Base-by-base conservation (phyloP, 2,888 invertebrate species). In the Uropetala carovei region DNA sequence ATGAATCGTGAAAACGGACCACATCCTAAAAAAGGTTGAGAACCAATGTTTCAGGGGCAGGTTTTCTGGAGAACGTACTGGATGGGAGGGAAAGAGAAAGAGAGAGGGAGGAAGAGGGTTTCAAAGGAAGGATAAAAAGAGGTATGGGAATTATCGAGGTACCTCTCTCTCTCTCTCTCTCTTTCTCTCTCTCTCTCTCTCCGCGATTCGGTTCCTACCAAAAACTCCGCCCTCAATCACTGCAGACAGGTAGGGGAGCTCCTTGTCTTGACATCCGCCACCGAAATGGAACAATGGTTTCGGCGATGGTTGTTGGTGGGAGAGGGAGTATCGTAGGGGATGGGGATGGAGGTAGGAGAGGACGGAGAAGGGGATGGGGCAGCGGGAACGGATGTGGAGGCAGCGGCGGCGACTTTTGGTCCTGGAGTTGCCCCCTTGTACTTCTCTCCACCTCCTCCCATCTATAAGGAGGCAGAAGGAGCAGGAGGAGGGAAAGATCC, bases 221-320 rank as follows among this genome's bases (percentile, higher is more conserved):
- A 16, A 13, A 86, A 10, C 60, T 27, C 27, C 30, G 30, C 60
- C 86, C 86, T 86, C 59, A 86, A 86, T 86, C 86, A 60, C 86
- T 30, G 30, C 30, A 18, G 60, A 58, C 86, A 64, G 86, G 60
- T 60, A 60, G 27, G 27, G 14, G 60, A 86, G 86, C 86, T 60
- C 59, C 86, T 86, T 60, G 86, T 86, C 86, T 86, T 60, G 60
- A 30, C 86, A 30, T 86, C 86, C n/a, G 83, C 83, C 83, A 83
- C 83, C 83, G 83, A 82, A 82, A 82, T 82, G 85, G 59, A 86
- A 86, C 86, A 86, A 86, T 86, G 86, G 86, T 9, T 68, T 85
- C 58, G 16, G 85, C n/a, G n/a, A 58, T 14, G 22, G 58, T 14
- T 57, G n/a, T 58, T 14, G 8, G 58, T 16, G 14, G 27, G 60